phyloP scores from a whole-genome alignment of 92 coral and sea anemone genomes.

The Ricordea florida region DNA sequence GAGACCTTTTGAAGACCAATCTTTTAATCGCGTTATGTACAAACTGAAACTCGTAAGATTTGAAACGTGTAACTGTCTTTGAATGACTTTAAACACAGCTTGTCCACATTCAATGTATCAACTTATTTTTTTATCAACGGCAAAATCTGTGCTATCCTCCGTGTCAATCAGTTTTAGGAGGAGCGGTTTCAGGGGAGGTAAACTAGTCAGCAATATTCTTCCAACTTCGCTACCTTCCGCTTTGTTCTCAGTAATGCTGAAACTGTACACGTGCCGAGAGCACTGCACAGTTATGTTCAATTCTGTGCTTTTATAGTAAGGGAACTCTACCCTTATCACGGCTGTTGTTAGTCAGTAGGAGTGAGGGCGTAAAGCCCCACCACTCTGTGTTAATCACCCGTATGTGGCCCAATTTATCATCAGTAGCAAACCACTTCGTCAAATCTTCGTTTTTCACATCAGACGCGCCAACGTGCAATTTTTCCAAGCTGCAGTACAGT shows the following conservation, averaged over 20 bases:
- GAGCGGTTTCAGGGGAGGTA: constrained; percentile 60
- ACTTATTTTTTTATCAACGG: constrained; percentile 72
- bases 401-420: constrained; percentile 62
- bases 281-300: constrained; percentile 69
- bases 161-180: constrained; percentile 27
- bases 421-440: constrained; percentile 69
- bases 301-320: constrained; percentile 55
- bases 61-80: too few relatives aligned
- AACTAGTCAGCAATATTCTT: constrained; percentile 43
- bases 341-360: constrained; percentile 65
- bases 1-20: too few relatives aligned
- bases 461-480: constrained; percentile 30
- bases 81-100: too few relatives aligned
- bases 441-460: constrained; percentile 40
- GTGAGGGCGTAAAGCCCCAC: constrained; percentile 75
- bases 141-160: constrained; percentile 36
- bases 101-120: too few relatives aligned
- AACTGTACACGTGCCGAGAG: constrained; percentile 54
- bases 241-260: constrained; percentile 71
- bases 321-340: constrained; percentile 79
- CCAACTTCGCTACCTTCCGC: constrained; percentile 67
- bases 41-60: too few relatives aligned
- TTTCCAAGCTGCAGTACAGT: constrained; percentile 60
- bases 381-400: constrained; percentile 61
- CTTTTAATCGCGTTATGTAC: too few relatives aligned